Conservation (phyloP, 2,113 vertebrate species). For the Ramphastos sulfuratus region DNA sequence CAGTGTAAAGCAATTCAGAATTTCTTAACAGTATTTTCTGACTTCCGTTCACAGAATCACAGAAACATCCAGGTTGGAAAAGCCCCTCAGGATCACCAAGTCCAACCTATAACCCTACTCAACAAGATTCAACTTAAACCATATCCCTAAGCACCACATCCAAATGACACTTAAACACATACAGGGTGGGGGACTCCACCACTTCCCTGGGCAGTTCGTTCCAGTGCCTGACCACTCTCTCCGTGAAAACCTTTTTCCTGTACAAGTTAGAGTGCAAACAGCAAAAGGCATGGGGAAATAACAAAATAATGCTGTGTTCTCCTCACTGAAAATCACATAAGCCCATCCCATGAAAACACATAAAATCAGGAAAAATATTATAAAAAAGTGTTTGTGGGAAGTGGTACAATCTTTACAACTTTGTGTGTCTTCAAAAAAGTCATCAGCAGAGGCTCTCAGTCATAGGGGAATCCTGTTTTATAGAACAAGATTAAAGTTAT, state of each 20-base stretch:
- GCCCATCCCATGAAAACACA: background rate
- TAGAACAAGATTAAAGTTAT: background rate
- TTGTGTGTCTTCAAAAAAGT: background rate
- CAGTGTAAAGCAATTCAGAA: background rate
- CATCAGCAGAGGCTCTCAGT: background rate
- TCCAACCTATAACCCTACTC: no score
- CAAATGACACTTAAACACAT: no score
- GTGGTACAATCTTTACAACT: background rate
- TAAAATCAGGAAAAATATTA: background rate
- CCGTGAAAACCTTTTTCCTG: no score
- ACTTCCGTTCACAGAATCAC: background rate
- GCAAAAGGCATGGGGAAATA: background rate
- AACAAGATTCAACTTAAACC: no score
- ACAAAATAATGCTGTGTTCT: background rate
- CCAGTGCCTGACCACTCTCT: no score
- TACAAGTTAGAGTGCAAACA: background rate
- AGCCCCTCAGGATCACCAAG: no score
- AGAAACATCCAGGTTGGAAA: no score
- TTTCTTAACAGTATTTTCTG: background rate
- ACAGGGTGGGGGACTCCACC: no score
- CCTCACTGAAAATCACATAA: background rate
- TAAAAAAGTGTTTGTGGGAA: background rate
- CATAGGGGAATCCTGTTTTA: background rate
- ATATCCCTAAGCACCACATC: no score
- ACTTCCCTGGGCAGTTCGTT: no score